Evolutionary conservation across 2,797 vertebrate genomes (phyloP), one percentile per base, ranked within the genome.

Genomic region (Cygnus olor): DNA sequence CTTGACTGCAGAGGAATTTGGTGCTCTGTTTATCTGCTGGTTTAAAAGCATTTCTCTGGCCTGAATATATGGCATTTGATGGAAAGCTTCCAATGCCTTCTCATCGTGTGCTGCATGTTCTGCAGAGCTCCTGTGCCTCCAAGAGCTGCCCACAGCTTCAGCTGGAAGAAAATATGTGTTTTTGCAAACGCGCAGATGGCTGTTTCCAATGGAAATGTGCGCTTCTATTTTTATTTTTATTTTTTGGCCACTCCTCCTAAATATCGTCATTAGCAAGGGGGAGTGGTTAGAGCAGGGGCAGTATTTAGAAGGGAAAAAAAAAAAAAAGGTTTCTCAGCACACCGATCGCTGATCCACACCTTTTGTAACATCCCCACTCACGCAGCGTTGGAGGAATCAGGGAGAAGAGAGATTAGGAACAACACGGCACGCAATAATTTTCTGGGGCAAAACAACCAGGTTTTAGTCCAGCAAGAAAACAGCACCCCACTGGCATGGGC

Each of bases 51-150:
- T 64, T 30, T 42, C 30, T 12, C 40, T 14, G 40, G 20, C 28
- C 63, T 65, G 63, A 63, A 28, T 9, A 9, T 13, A 28, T 2
- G 27, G 60, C 18, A 7, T 63, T 28, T 40, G 25, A 38, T 27
- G 38, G 38, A 40, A 19, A 8, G 27, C 61, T 49, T 49, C 38
- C 9, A 28, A 12, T 42, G 61, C 28, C 27, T 64, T 20, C 19
- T 9, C 12, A 1, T 28, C 12, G 3, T 6, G 61, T 20, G 38
- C 61, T 30, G 27, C 8, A 2, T 6, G 6, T 14, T 4, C 38
- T 19, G 18, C 38, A 10, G 61, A 30, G 38, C 61, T 10, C 61
- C 20, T 4, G 9, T 2, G 3, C 5, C 27, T 30, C 27, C 61
- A 14, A 30, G 61, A 64, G 61, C 61, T 64, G 47, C 21, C 47